Evolutionary conservation across 1,140 invertebrate species (phyloP).

Genomic region (Anastrepha ludens): DNA sequence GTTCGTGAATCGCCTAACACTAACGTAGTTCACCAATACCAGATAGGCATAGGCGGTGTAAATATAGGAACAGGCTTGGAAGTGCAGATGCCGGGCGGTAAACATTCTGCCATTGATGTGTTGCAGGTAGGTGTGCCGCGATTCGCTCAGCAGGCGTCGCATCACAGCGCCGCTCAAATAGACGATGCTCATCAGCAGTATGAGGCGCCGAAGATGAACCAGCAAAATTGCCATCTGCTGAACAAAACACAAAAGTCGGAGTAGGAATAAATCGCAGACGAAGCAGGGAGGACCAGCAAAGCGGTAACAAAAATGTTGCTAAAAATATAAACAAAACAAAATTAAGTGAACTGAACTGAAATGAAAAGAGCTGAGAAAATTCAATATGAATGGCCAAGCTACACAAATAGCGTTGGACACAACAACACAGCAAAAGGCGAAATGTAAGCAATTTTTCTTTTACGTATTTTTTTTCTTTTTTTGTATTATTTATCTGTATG

Average conservation of each 20-base stretch:
- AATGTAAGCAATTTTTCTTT: slow-evolving; percentile 15
- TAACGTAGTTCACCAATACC: slow-evolving; percentile 67
- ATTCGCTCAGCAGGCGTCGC: slow-evolving; percentile 64
- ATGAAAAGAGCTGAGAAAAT: slow-evolving; percentile 17
- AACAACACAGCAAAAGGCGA: not conserved
- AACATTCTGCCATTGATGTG: slow-evolving; percentile 59
- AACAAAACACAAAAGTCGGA: not conserved
- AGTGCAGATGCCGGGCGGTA: slow-evolving; percentile 65
- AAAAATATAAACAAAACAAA: slow-evolving; percentile 47
- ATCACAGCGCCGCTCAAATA: slow-evolving; percentile 66
- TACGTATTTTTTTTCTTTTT: no score
- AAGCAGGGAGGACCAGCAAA: not conserved
- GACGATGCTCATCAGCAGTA: slow-evolving; percentile 69
- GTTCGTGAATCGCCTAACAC: slow-evolving; percentile 65
- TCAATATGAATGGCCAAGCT: not conserved
- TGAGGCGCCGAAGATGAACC: slow-evolving; percentile 69
- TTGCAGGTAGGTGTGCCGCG: slow-evolving; percentile 62
- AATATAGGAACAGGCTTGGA: slow-evolving; percentile 73
- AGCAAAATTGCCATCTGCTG: slow-evolving; percentile 65
- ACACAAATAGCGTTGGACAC: not conserved
- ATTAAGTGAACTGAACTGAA: not conserved
- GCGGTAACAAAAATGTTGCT: not conserved
- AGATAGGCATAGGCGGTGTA: slow-evolving; percentile 67
- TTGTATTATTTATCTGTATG: no score
- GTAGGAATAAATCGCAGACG: not conserved